A percentile compares a stretch with the other conserved stretches of the same genome.
Evolutionary conservation across 1,140 invertebrate genomes (phyloP).

Genomic region (Penaeus indicus): DNA sequence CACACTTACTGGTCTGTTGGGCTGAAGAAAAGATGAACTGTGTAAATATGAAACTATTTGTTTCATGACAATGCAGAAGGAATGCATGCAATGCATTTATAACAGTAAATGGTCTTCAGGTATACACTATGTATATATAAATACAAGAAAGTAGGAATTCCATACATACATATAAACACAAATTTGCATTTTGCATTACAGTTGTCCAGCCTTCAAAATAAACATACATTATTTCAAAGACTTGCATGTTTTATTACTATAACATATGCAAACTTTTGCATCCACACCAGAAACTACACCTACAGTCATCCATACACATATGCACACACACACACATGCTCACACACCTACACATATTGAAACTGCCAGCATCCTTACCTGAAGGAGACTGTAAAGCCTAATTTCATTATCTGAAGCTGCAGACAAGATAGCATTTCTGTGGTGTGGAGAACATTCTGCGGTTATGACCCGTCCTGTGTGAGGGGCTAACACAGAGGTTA

Average conservation of each 20-base stretch:
- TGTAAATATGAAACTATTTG: not conserved
- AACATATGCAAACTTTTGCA: too few species aligned
- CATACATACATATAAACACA: too few species aligned
- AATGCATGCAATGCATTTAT: too few species aligned
- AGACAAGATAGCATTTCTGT: slow-evolving; percentile 55
- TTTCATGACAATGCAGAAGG: too few species aligned
- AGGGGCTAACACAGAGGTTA: slow-evolving; percentile 45
- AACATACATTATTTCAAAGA: too few species aligned
- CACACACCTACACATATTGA: not conserved
- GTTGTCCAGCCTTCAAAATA: not conserved
- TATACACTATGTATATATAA: too few species aligned
- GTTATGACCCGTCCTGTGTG: slow-evolving; percentile 50
- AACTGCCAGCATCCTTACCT: slow-evolving; percentile 29
- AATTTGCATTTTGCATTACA: not conserved
- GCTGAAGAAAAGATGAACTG: slow-evolving; percentile 36
- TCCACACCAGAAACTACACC: not conserved
- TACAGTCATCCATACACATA: not conserved
- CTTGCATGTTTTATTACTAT: too few species aligned
- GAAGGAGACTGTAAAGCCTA: slow-evolving; percentile 57
- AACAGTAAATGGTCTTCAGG: too few species aligned
- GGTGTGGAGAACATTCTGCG: slow-evolving; percentile 49
- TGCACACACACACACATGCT: too few species aligned
- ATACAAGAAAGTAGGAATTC: too few species aligned
- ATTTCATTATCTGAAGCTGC: slow-evolving; percentile 59
- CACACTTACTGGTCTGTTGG: slow-evolving; percentile 57